Evolutionary conservation across 1,140 invertebrate genomes (phyloP).

Genomic region (Lucilia cuprina): DNA sequence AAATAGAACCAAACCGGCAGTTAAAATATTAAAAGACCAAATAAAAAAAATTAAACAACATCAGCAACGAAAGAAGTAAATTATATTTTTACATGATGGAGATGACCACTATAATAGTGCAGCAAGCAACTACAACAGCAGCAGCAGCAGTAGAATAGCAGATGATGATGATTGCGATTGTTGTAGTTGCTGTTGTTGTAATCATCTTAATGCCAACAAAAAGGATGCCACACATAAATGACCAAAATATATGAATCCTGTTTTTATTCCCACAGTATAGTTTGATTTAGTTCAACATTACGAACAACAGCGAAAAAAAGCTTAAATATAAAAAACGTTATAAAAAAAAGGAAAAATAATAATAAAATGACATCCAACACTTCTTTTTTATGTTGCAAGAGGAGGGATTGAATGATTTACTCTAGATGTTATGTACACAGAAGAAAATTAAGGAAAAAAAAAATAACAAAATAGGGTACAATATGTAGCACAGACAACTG

Average conservation of each 20-base stretch:
- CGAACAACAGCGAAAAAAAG: background rate
- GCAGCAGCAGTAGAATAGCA: background rate
- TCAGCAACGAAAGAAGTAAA: background rate
- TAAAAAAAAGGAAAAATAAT: slow-evolving; percentile 19
- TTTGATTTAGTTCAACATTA: background rate
- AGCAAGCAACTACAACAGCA: background rate
- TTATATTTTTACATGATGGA: background rate
- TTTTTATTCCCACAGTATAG: slow-evolving; percentile 31
- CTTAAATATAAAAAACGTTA: background rate
- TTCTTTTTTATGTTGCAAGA: background rate
- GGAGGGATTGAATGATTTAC: slow-evolving; percentile 28
- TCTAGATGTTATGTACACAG: background rate
- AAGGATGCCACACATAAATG: slow-evolving; percentile 33
- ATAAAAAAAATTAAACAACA: background rate
- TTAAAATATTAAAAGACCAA: background rate
- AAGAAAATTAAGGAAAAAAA: background rate
- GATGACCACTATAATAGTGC: slow-evolving; percentile 1
- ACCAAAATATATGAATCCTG: slow-evolving; percentile 31
- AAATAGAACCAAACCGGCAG: background rate
- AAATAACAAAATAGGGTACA: background rate
- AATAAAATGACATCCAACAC: slow-evolving; percentile 35
- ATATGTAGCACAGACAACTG: background rate
- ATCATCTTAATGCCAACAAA: slow-evolving; percentile 5
- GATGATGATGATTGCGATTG: background rate
- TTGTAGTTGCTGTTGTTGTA: background rate